phyloP scores from a whole-genome alignment of 2,113 vertebrate species.

The Cottus gobio region DNA sequence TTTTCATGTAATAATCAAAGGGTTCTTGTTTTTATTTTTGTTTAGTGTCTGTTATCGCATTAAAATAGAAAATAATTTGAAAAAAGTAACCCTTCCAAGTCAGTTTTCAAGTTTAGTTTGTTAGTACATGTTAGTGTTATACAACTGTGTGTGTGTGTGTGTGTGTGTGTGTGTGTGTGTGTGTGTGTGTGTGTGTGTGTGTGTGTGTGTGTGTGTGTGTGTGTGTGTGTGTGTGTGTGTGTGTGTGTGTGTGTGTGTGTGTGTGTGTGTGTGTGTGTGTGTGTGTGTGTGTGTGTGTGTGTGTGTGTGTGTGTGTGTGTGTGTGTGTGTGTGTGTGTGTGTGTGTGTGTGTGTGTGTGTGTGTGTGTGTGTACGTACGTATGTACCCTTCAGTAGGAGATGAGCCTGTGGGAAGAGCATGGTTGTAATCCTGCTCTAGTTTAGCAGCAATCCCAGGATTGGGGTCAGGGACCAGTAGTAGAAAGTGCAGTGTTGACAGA shows the following conservation, averaged over 20 bases:
- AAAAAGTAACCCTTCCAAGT: neutral
- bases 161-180: neutral
- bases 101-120: neutral
- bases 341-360: neutral
- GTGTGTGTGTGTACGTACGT: neutral
- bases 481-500: slow-evolving; percentile 82
- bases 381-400: slow-evolving; percentile 64
- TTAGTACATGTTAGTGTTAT: neutral
- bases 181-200: neutral
- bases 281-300: too few species aligned
- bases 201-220: neutral
- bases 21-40: neutral
- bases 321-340: neutral
- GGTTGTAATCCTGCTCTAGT: slow-evolving; percentile 77
- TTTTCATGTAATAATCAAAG: slow-evolving; percentile 44
- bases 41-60: neutral
- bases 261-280: neutral
- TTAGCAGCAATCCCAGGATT: slow-evolving; percentile 85
- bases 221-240: neutral
- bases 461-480: slow-evolving; percentile 80
- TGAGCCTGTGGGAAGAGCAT: slow-evolving; percentile 60
- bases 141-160: neutral
- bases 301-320: neutral
- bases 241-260: neutral
- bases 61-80: neutral